Percentiles rank a stretch among this genome's conserved stretches.
Evolutionary conservation across 2,113 vertebrate genomes (phyloP).

Genomic region (Ceratotherium simum): DNA sequence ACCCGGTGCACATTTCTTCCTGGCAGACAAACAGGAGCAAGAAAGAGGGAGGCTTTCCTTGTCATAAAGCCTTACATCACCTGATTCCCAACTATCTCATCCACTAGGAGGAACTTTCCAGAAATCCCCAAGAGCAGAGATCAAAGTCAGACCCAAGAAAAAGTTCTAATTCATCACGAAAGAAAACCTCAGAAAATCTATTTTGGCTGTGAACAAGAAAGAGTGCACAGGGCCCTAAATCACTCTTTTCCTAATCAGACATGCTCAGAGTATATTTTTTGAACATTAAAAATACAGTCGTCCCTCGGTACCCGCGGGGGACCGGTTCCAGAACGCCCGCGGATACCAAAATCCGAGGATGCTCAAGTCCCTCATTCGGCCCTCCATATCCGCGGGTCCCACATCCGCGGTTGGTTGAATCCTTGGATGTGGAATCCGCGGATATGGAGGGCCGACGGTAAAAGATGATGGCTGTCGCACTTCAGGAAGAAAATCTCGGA

Average conservation of each 20-base stretch:
- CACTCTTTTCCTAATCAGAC: slow-evolving; percentile 4
- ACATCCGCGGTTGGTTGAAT: no score
- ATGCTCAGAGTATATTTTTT: background rate
- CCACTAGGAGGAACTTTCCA: slow-evolving; percentile 4
- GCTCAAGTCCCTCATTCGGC: no score
- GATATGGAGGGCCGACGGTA: no score
- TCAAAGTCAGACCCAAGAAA: slow-evolving; percentile 28
- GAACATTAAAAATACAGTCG: background rate
- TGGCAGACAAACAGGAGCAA: background rate
- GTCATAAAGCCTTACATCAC: background rate
- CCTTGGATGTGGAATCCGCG: no score
- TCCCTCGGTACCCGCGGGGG: no score
- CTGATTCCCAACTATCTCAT: background rate
- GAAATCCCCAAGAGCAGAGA: background rate
- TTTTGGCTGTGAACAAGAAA: background rate
- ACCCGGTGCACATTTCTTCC: background rate
- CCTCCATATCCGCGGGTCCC: no score
- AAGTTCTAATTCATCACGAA: slow-evolving; percentile 19
- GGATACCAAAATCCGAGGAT: no score
- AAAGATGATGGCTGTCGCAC: background rate
- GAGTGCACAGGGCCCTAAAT: no score
- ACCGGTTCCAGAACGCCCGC: no score
- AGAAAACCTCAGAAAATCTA: slow-evolving; percentile 41
- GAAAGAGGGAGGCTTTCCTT: background rate
- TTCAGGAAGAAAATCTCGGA: slow-evolving; percentile 6